phyloP scores from a whole-genome alignment of 2,113 vertebrate genomes.

The Podocnemis expansa region DNA sequence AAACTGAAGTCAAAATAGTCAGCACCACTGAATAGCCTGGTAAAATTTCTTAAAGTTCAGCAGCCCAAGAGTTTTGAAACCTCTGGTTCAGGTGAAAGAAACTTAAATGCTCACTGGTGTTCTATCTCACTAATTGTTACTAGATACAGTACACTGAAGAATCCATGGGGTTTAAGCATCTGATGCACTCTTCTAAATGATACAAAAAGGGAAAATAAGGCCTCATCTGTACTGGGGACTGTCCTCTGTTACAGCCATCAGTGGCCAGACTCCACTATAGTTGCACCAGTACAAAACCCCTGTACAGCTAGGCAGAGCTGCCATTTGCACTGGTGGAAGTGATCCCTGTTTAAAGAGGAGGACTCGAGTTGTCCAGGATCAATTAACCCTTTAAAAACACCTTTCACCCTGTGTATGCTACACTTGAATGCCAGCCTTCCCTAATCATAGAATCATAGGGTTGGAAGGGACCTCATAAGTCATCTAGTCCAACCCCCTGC shows the following conservation, averaged over 20 bases:
- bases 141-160: neutral
- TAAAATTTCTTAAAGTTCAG: too few relatives aligned
- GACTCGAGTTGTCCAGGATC: neutral
- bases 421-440: too few relatives aligned
- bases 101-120: neutral
- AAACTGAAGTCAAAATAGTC: too few relatives aligned
- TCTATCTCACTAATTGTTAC: neutral
- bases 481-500: too few relatives aligned
- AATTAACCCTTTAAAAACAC: neutral
- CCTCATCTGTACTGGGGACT: neutral
- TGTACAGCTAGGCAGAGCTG: neutral
- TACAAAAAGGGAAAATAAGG: neutral
- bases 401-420: neutral
- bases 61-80: too few relatives aligned
- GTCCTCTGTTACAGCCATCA: neutral
- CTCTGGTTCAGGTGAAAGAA: too few relatives aligned
- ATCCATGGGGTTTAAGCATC: accelerated
- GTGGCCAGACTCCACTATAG: neutral
- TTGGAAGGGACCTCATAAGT: too few relatives aligned
- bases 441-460: too few relatives aligned
- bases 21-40: too few relatives aligned
- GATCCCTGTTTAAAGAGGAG: neutral
- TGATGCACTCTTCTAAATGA: too few relatives aligned
- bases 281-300: neutral
- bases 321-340: neutral